Evolutionary conservation across 2,113 vertebrate species (phyloP).

Genomic region (Nannobrachium achirus): DNA sequence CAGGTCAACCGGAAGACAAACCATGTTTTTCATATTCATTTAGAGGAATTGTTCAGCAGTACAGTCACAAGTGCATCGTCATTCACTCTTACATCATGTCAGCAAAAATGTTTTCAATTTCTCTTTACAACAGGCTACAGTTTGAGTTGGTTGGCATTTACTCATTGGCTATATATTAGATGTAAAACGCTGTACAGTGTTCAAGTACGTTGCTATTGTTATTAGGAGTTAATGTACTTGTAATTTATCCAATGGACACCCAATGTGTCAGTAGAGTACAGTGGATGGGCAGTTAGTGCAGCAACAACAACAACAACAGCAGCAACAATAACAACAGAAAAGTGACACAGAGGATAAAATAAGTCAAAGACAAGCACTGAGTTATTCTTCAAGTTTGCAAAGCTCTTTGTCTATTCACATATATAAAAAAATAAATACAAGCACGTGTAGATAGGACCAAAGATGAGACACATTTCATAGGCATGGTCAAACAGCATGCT

Average conservation of each 20-base stretch:
- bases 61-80: no score
- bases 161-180: neutral
- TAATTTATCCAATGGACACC: conserved; percentile 10
- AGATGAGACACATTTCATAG: conserved; percentile 60
- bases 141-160: conserved; percentile 45
- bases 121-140: conserved; percentile 2
- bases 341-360: conserved; percentile 3
- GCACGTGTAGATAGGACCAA: conserved; percentile 65
- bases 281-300: neutral
- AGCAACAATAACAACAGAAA: neutral
- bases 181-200: no score
- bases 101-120: neutral
- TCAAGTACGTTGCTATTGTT: neutral
- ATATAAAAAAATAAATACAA: conserved; percentile 67
- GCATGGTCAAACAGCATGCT: conserved; percentile 73
- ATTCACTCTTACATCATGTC: no score
- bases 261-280: conserved; percentile 19
- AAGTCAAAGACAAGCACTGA: conserved; percentile 21
- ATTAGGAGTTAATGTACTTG: no score
- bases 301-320: no score
- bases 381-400: conserved; percentile 33
- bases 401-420: conserved; percentile 44
- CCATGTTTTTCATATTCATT: conserved; percentile 9
- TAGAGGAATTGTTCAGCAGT: neutral
- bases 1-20: neutral